phyloP scores from a whole-genome alignment of 2,888 invertebrate genomes.

The Cephus sareptanus region DNA sequence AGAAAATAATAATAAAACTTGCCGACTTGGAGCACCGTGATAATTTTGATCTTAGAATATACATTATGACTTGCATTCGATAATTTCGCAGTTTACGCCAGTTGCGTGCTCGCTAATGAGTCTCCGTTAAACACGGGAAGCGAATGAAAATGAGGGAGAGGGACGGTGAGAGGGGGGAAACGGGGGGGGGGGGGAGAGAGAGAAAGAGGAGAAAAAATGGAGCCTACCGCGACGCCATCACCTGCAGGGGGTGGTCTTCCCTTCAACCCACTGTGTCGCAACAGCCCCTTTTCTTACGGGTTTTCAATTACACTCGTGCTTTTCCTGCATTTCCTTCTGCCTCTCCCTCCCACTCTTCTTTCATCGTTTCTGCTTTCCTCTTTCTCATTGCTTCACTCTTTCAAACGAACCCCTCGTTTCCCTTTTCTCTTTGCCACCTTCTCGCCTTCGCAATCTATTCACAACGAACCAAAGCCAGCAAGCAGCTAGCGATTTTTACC shows the following conservation, averaged over 20 bases:
- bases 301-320: constrained; percentile 6
- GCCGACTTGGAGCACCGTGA: not conserved
- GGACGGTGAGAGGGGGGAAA: too few relatives aligned
- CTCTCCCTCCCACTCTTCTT: constrained; percentile 29
- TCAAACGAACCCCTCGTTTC: constrained; percentile 15
- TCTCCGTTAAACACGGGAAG: constrained; percentile 20
- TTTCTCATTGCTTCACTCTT: constrained; percentile 14
- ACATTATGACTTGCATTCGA: not conserved
- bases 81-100: constrained; percentile 10
- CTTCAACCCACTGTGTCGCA: constrained; percentile 4
- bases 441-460: too few relatives aligned
- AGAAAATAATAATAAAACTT: not conserved
- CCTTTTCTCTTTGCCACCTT: too few relatives aligned
- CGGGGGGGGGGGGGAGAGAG: too few relatives aligned
- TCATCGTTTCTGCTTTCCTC: constrained; percentile 9
- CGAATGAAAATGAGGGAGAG: not conserved
- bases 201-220: too few relatives aligned
- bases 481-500: too few relatives aligned
- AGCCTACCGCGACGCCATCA: constrained; percentile 5
- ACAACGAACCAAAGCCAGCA: too few relatives aligned
- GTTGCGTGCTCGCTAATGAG: constrained; percentile 28
- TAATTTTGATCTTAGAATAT: not conserved
- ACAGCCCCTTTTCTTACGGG: constrained; percentile 14
- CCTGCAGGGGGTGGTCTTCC: not conserved
- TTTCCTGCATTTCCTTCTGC: constrained; percentile 1